Conservation (phyloP, 2,797 vertebrate species). For the Chiropotes sagulatus region DNA sequence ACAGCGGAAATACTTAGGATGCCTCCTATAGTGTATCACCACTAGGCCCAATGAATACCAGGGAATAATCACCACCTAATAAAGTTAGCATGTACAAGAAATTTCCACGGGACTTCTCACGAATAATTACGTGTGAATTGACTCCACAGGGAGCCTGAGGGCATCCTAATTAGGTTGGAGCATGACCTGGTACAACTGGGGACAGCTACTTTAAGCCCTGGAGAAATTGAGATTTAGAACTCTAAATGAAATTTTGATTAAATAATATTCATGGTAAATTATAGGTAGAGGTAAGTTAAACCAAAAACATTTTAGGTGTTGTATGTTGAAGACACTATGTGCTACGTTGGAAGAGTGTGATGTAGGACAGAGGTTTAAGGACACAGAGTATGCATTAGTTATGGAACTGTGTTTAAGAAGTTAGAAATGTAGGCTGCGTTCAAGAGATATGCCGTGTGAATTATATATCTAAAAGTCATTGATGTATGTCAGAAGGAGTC, state of each 20-base stretch:
- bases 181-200: neutral
- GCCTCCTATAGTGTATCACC: neutral
- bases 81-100: neutral
- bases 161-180: neutral
- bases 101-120: neutral
- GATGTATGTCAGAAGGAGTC: neutral
- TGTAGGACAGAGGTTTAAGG: neutral
- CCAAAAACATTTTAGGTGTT: neutral
- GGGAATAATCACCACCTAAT: neutral
- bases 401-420: neutral
- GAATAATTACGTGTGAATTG: neutral
- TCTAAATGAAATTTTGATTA: neutral
- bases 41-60: neutral
- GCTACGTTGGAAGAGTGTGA: neutral
- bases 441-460: neutral
- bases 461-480: neutral
- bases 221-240: neutral
- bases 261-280: neutral
- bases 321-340: neutral
- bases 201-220: neutral
- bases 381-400: neutral
- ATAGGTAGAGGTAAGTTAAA: neutral
- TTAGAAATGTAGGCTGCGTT: neutral
- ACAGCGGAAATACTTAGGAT: neutral
- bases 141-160: neutral